Base-by-base conservation (phyloP, 1,140 invertebrate genomes). In the Globodera rostochiensis region DNA sequence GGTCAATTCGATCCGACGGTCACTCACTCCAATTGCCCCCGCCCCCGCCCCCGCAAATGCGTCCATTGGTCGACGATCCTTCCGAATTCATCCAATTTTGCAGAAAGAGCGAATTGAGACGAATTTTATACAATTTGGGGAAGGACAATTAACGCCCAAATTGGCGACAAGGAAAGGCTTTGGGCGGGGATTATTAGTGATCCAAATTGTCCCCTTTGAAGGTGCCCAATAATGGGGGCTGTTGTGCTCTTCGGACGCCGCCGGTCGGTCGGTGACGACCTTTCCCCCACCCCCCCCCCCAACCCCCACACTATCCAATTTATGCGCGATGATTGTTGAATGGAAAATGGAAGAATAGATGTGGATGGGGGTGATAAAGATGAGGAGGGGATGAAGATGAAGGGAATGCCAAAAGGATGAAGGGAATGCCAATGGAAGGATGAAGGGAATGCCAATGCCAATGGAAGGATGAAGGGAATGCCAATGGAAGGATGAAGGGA, bases 261-360 rank as follows among this genome's bases (percentile, higher is more conserved):
- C 19, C 69, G n/a, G 25, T 71, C 69, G 69, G 69, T 36, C 69
- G 69, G 25, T 71, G 69, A 71, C 46, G 69, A 71, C 69, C 57
- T 60, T 60, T 60, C 57, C 57, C 57, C 57, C 50, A 5, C 19
- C 19, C 57, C 9, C 57, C 57, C 57, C 15, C 57, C 9, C n/a
- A n/a, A n/a, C 25, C 25, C 25, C 15, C 57, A 15, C 57, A 2
- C 57, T 60, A 60, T 60, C 57, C 57, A 60, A 60, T 60, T 60
- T 60, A 60, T n/a, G n/a, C 11, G 15, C 57, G 57, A 60, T 19
- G 57, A 60, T 60, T 50, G 50, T 50, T 50, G 50, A 50, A 50
- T 11, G 57, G 57, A 6, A 60, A 60, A 60, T 15, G 6, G 50
- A 36, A 36, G 25, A 36, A 36, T 36, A 36, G 25, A 36, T 36